A percentile compares a stretch with the other conserved stretches of the same genome.
Evolutionary conservation across 2,888 invertebrate species (phyloP).

Genomic region (Caenorhabditis plicata): DNA sequence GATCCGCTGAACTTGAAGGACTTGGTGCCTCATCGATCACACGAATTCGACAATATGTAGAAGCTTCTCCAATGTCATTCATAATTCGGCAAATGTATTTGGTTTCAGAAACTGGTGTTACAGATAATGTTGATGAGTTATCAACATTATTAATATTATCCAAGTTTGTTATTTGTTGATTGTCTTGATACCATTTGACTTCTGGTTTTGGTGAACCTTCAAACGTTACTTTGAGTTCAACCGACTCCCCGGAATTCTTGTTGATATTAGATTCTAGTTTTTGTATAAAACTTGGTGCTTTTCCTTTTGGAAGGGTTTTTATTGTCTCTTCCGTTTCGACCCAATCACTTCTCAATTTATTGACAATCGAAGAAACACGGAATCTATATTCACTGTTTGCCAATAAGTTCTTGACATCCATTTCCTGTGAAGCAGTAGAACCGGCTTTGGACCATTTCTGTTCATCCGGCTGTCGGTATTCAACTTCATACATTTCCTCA

Average conservation of each 20-base stretch:
- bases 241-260: slow-evolving; percentile 33
- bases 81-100: slow-evolving; percentile 67
- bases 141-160: slow-evolving; percentile 27
- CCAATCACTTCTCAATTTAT: slow-evolving; percentile 17
- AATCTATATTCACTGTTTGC: slow-evolving; percentile 53
- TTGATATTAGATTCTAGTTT: slow-evolving; percentile 17
- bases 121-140: slow-evolving; percentile 54
- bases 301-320: slow-evolving; percentile 30
- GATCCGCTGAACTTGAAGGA: slow-evolving; percentile 22
- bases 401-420: slow-evolving; percentile 36
- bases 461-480: slow-evolving; percentile 46
- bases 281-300: slow-evolving; percentile 30
- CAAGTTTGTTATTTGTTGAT: slow-evolving; percentile 9
- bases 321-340: slow-evolving; percentile 21
- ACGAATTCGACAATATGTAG: slow-evolving; percentile 23
- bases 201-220: slow-evolving; percentile 19
- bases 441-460: slow-evolving; percentile 37
- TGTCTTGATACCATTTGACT: slow-evolving; percentile 36
- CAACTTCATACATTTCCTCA: slow-evolving; percentile 38
- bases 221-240: slow-evolving; percentile 37
- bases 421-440: slow-evolving; percentile 12
- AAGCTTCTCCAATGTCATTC: slow-evolving; percentile 66
- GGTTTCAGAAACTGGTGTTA: slow-evolving; percentile 66
- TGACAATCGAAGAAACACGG: slow-evolving; percentile 40
- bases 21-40: slow-evolving; percentile 28